Conservation (phyloP, 2,113 vertebrate species). For the Podarcis raffonei region DNA sequence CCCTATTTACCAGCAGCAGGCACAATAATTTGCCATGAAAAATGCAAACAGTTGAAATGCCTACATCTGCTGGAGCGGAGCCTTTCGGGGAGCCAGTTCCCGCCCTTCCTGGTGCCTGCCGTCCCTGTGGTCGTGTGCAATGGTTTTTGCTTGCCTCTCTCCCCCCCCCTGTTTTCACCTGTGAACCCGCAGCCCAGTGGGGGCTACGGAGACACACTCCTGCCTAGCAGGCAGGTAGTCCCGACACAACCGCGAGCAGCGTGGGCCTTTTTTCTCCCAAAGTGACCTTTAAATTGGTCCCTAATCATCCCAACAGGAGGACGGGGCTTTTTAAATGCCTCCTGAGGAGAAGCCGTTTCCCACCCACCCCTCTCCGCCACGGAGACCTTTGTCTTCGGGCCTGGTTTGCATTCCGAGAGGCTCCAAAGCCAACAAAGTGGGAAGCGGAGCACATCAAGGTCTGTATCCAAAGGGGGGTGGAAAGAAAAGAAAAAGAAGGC, state of each 20-base stretch:
- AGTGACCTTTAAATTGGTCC: constrained; percentile 61
- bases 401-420: constrained; percentile 25
- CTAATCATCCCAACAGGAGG: constrained; percentile 58
- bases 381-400: constrained; percentile 19
- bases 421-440: constrained; percentile 35
- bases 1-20: background rate
- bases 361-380: background rate
- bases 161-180: constrained; percentile 38
- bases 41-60: background rate
- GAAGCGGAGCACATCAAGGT: constrained; percentile 35
- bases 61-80: background rate
- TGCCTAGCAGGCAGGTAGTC: constrained; percentile 55
- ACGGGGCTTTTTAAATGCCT: constrained; percentile 35
- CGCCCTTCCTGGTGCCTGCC: background rate
- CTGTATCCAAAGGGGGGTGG: background rate
- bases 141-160: background rate
- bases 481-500: background rate
- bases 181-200: constrained; percentile 29
- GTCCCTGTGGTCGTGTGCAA: background rate
- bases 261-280: constrained; percentile 44
- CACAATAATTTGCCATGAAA: background rate
- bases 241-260: constrained; percentile 37
- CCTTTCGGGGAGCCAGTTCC: background rate
- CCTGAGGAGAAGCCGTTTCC: constrained; percentile 52
- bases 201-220: constrained; percentile 38